Percentiles rank a stretch among this genome's conserved stretches.
These are phyloP conservation scores for Hemiprocne comata DNA, from an alignment of 2,113 vertebrate genomes.

Conservation along the genomic window DNA sequence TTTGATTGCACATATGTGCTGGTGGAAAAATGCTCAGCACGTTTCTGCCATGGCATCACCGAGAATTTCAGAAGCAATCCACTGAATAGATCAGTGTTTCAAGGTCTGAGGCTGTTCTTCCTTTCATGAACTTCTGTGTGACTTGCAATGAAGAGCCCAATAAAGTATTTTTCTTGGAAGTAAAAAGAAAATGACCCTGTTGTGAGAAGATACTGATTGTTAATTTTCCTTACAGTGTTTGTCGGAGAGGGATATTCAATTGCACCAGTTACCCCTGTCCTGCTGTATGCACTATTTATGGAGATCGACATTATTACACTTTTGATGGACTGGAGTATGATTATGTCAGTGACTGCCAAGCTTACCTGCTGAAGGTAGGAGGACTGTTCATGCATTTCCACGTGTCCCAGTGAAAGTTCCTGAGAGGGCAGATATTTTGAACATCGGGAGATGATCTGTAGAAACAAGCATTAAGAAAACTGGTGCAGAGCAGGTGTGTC, in stretches of 20 bases:
- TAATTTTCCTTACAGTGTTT: slow-evolving; percentile 80
- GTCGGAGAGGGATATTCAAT: slow-evolving; percentile 92
- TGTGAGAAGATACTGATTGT: background rate
- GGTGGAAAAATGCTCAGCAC: background rate
- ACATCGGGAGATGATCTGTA: background rate
- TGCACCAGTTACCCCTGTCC: slow-evolving; percentile 95
- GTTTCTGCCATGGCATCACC: background rate
- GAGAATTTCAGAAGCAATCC: background rate
- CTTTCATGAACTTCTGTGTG: background rate
- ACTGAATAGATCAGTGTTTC: background rate
- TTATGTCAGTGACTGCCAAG: slow-evolving; percentile 94
- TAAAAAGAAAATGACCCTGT: background rate
- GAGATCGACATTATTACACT: slow-evolving; percentile 94
- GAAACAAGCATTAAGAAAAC: background rate
- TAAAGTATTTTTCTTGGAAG: background rate
- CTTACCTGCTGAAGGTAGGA: slow-evolving; percentile 88
- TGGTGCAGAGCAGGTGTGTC: background rate
- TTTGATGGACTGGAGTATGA: slow-evolving; percentile 97
- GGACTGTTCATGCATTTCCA: background rate
- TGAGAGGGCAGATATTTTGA: background rate
- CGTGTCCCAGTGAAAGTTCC: background rate
- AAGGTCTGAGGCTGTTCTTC: background rate
- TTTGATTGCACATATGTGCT: background rate
- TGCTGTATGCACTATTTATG: slow-evolving; percentile 93
- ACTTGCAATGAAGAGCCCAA: background rate